Base-by-base conservation (phyloP, 2,113 vertebrate genomes). In the Varanus salvator region DNA sequence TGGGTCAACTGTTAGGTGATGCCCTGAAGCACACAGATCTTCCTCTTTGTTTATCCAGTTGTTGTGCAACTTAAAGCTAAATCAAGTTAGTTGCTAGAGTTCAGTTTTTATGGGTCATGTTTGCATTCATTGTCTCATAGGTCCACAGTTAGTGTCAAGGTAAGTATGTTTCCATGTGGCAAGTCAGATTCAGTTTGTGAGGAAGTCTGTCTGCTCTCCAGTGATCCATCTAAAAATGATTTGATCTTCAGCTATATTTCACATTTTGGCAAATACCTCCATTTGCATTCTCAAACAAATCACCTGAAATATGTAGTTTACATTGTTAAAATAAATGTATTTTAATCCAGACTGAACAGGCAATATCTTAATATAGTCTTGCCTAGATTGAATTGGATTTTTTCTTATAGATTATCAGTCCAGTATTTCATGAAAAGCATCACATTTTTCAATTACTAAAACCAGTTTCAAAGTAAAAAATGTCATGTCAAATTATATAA, bases 371-470 rank as follows among this genome's bases (percentile, higher is more conserved):
- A 97, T 94, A 97, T 94, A 94, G 94, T 89, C 95, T 92, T 94
- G 94, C 93, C 93, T 85, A 95, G 94, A 97, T 97, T 97, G 90
- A 97, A 97, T 98, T 97, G 97, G 57, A 92, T 87, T 91, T 34
- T 92, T 95, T 96, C 93, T 95, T 96, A 95, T 95, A 94, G 95
- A 94, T 96, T 96, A 31, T 92, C 95, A 94, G 96, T 97, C 94
- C 95, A 97, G 95, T 97, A 96, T 97, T 97, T 97, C 94, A 96
- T 95, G 93, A 97, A 96, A 96, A 95, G 95, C 89, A 3, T 95
- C 90, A 93, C 95, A 96, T 96, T 96, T 96, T 96, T 97, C 97
- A 97, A 97, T 97, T 97, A 96, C 93, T 95, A 97, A 97, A 97
- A 96, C 92, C 95, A 97, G 97, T 97, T 97, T 97, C 89, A 94